A percentile compares a stretch with the other conserved stretches of the same genome.
phyloP scores from a whole-genome alignment of 1,140 invertebrate genomes.

The Euwallacea similis region DNA sequence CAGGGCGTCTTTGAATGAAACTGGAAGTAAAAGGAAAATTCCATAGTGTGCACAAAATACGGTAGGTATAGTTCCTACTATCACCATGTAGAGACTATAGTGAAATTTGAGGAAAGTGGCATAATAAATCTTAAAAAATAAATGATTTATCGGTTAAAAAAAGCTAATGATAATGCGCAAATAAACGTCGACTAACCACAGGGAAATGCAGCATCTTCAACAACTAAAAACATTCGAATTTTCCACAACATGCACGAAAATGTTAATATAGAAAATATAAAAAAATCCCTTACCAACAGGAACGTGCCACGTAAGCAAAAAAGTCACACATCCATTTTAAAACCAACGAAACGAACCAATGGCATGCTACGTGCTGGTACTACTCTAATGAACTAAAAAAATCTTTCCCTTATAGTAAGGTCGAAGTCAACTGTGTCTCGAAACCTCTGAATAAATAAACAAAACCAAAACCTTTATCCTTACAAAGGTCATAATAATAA shows the following conservation, averaged over 20 bases:
- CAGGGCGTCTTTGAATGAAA: too few species aligned
- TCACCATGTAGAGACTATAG: too few species aligned
- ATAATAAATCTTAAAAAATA: conserved; percentile 4
- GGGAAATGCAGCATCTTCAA: conserved; percentile 52
- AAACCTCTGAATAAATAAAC: conserved; percentile 42
- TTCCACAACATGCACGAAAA: too few species aligned
- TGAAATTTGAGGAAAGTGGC: too few species aligned
- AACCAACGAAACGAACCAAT: conserved; percentile 25
- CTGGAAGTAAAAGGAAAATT: too few species aligned
- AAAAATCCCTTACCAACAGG: conserved; percentile 38
- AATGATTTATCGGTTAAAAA: conserved; percentile 42
- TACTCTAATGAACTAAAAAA: conserved; percentile 43
- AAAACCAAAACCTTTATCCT: conserved; percentile 33
- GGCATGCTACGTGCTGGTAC: conserved; percentile 24
- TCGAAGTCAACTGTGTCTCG: conserved; percentile 47
- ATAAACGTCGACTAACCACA: conserved; percentile 49
- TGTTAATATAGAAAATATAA: conserved; percentile 5
- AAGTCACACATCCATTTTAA: conserved; percentile 40
- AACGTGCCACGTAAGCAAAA: conserved; percentile 42
- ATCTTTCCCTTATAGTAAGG: conserved; percentile 56
- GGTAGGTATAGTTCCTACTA: too few species aligned
- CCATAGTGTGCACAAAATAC: too few species aligned
- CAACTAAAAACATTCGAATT: conserved; percentile 45
- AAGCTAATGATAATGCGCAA: conserved; percentile 45
- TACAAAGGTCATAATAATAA: conserved; percentile 42